Evolutionary conservation across 1,140 invertebrate genomes (phyloP).

Genomic region (Hyles euphorbiae): DNA sequence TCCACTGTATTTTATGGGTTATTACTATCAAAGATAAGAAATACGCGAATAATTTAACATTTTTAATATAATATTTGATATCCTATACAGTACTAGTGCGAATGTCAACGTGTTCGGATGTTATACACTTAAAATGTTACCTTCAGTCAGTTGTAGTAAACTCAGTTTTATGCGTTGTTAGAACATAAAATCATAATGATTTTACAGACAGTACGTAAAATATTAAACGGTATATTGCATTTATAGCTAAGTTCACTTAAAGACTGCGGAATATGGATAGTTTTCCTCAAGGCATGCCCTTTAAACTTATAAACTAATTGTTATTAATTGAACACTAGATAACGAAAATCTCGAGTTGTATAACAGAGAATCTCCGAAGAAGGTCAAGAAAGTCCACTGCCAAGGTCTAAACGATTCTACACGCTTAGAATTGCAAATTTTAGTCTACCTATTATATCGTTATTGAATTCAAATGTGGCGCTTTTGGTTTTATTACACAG

Average conservation of each 20-base stretch:
- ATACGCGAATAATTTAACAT: constrained; percentile 11
- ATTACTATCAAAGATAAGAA: constrained; percentile 32
- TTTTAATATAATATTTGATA: constrained; percentile 6
- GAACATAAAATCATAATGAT: too few relatives aligned
- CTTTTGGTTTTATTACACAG: too few relatives aligned
- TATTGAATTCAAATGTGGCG: constrained; percentile 2
- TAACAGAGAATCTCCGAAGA: constrained; percentile 1
- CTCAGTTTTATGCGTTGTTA: too few relatives aligned
- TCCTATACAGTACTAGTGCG: not conserved
- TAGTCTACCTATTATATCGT: constrained; percentile 14
- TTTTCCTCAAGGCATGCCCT: too few relatives aligned
- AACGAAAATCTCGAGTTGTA: not conserved
- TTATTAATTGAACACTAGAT: too few relatives aligned
- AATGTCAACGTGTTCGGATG: not conserved
- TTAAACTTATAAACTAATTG: too few relatives aligned
- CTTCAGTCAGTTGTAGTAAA: too few relatives aligned
- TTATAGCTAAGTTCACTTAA: too few relatives aligned
- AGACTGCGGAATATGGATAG: too few relatives aligned
- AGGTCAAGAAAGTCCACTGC: constrained; percentile 22
- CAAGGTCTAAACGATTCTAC: constrained; percentile 14
- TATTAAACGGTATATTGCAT: too few relatives aligned
- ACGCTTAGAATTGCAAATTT: constrained; percentile 23
- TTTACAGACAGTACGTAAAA: too few relatives aligned
- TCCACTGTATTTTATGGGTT: constrained; percentile 34
- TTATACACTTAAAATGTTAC: too few relatives aligned